Evolutionary conservation across 2,888 invertebrate species (phyloP), one percentile per base, ranked within the genome.

Genomic region (Lysandra bellargus): DNA sequence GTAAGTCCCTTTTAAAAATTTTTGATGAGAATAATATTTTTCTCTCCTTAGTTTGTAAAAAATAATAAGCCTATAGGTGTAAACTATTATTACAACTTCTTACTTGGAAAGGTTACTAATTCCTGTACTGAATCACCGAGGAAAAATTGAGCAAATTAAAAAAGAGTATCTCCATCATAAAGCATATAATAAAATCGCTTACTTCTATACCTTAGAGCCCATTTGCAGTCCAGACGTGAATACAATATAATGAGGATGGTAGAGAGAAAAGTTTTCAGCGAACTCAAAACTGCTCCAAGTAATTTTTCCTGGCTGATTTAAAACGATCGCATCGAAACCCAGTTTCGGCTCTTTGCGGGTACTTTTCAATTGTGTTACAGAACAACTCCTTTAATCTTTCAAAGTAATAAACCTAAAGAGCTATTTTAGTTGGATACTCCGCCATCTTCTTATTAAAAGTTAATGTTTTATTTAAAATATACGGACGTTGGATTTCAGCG

Each of bases 301-400:
- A 92, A 92, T 92, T 92, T 92, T 92, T 92, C 88, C 88, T 88
- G 91, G 88, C 89, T 91, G 90, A 92, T 91, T 90, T 90, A 90
- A 91, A 92, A 89, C 89, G 91, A 90, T 91, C 89, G 86, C 85
- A 85, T 86, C 86, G 87, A 87, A 87, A 88, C 87, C 84, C 87
- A 89, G 87, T 89, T 89, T 87, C 83, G 86, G 85, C 85, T 86
- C 85, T 87, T 87, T 85, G 86, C 84, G 61, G 84, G 84, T 84
- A 83, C 85, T 84, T 84, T 84, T 84, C 85, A 83, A 86, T 85
- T 84, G 85, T 83, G 79, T 79, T 80, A 76, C 72, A 77, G 78
- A 79, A 80, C 76, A 82, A 79, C 80, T 83, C 82, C 82, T 83
- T 83, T 81, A 81, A 81, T 82, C 79, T 80, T 80, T 82, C 81